phyloP scores from a whole-genome alignment of 2,113 vertebrate genomes.

The Oreochromis aureus region DNA sequence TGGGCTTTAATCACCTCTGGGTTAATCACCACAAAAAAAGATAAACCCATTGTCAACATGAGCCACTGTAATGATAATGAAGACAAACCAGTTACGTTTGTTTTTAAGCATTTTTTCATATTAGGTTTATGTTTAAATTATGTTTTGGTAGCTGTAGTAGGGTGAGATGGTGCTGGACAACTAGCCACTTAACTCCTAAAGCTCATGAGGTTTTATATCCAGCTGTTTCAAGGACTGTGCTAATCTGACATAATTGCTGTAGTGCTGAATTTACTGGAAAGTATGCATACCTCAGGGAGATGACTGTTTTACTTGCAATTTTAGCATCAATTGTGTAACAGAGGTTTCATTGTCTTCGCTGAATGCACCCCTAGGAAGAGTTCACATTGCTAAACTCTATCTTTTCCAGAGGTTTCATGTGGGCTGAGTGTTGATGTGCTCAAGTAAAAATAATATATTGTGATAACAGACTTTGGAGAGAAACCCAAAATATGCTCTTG shows the following conservation, averaged over 20 bases:
- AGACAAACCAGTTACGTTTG: not conserved
- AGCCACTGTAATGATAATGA: not conserved
- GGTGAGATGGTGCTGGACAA: not conserved
- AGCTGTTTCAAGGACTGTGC: not conserved
- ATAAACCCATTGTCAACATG: not conserved
- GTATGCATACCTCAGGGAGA: not conserved
- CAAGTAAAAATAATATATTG: not conserved
- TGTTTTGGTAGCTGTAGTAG: not conserved
- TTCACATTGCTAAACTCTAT: not conserved
- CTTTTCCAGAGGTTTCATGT: not conserved
- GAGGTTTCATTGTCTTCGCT: not conserved
- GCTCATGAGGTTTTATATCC: not conserved
- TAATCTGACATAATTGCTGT: not conserved
- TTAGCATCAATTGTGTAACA: not conserved
- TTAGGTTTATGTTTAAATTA: not conserved
- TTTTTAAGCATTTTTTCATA: not conserved
- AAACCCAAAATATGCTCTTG: not conserved
- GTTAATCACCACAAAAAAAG: not conserved
- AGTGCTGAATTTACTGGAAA: not conserved
- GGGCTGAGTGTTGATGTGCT: not conserved
- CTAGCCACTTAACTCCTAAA: not conserved
- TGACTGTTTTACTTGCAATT: not conserved
- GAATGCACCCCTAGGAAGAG: not conserved
- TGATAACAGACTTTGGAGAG: not conserved
- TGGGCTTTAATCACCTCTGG: not conserved